These are phyloP conservation scores for Meloe dianella DNA, from an alignment of 2,888 invertebrate genomes.

Conservation along the genomic window DNA sequence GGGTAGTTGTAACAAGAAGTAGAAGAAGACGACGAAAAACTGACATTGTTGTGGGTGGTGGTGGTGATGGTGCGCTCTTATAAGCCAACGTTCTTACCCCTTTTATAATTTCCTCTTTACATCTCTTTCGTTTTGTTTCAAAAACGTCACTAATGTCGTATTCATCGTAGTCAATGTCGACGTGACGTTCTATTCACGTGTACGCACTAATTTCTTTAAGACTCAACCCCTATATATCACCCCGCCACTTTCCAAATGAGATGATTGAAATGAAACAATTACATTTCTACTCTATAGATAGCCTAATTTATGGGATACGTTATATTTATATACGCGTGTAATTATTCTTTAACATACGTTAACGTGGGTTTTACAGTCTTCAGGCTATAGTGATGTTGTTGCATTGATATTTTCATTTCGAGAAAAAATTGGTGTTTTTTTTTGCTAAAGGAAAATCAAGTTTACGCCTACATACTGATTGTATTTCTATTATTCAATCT, in stretches of 20 bases:
- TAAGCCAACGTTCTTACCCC: conserved; percentile 35
- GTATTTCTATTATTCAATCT: conserved; percentile 2
- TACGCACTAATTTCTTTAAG: conserved; percentile 56
- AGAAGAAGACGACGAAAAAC: conserved; percentile 31
- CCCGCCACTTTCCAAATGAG: conserved; percentile 51
- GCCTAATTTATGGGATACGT: conserved; percentile 39
- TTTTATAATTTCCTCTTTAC: conserved; percentile 48
- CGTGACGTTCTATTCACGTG: conserved; percentile 54
- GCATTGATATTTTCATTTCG: conserved; percentile 8
- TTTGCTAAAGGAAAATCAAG: conserved; percentile 21
- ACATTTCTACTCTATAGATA: no score
- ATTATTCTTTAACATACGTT: conserved; percentile 19
- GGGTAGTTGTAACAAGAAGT: conserved; percentile 26
- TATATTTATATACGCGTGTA: conserved; percentile 23
- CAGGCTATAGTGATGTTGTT: conserved; percentile 29
- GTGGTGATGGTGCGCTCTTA: not conserved
- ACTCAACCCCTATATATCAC: conserved; percentile 47
- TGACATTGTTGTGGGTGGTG: conserved; percentile 7
- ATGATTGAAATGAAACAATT: conserved; percentile 53
- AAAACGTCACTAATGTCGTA: conserved; percentile 24
- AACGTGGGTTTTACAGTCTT: conserved; percentile 29
- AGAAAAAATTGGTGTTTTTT: conserved; percentile 25
- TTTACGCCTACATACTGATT: conserved; percentile 15
- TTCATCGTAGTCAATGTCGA: conserved; percentile 20
- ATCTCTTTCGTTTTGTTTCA: conserved; percentile 58